These are phyloP conservation scores for Caenorhabditis sp. DNA, from an alignment of 2,888 invertebrate genomes.

Conservation along the genomic window DNA sequence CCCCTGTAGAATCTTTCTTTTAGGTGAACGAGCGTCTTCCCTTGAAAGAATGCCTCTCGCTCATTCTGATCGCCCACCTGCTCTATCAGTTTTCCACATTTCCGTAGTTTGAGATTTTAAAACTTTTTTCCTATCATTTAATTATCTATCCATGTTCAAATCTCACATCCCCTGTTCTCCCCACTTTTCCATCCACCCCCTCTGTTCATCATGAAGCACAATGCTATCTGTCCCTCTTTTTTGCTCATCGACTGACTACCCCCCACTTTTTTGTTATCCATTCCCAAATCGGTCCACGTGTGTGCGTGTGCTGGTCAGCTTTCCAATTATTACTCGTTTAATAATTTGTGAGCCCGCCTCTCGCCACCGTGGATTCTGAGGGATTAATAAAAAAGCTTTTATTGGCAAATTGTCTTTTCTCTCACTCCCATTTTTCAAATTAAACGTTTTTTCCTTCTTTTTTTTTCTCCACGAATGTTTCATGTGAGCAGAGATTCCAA, in stretches of 20 bases:
- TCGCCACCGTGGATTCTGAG: neutral
- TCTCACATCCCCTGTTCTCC: slow-evolving; percentile 31
- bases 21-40: neutral
- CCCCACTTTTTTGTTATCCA: slow-evolving; percentile 39
- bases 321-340: neutral
- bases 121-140: slow-evolving; percentile 3
- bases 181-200: slow-evolving; percentile 16
- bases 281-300: neutral
- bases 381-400: slow-evolving; percentile 50
- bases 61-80: neutral
- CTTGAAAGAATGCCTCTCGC: neutral
- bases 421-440: neutral
- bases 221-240: neutral
- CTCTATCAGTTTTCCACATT: slow-evolving; percentile 6
- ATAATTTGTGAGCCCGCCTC: neutral
- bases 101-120: slow-evolving; percentile 50
- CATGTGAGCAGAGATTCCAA: slow-evolving; percentile 18
- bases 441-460: neutral
- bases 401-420: neutral
- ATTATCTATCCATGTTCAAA: slow-evolving; percentile 42
- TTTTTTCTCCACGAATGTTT: neutral
- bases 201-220: slow-evolving; percentile 39
- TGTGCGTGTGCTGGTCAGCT: neutral
- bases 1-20: slow-evolving; percentile 41
- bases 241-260: neutral